A percentile compares a stretch with the other conserved stretches of the same genome.
Conservation (phyloP, 2,888 invertebrate genomes). For the Pseudanteris insignis region DNA sequence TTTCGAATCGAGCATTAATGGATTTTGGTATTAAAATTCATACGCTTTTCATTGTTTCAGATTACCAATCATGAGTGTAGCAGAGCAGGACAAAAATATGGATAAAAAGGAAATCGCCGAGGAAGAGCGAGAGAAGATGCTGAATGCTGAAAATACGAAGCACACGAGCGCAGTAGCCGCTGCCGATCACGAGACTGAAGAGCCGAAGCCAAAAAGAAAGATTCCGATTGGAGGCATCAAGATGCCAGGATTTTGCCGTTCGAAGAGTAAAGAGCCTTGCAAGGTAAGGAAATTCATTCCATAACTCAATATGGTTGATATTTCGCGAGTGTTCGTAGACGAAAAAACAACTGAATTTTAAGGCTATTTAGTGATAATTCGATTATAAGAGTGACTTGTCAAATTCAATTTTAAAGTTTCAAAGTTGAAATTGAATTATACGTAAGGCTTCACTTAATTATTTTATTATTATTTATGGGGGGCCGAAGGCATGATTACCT, state of each 20-base stretch:
- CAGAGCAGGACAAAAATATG: slow-evolving; percentile 55
- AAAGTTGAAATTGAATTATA: too few relatives aligned
- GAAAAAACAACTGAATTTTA: too few relatives aligned
- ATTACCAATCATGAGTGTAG: slow-evolving; percentile 50
- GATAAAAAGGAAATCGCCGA: slow-evolving; percentile 64
- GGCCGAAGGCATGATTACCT: too few relatives aligned
- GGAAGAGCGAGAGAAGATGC: slow-evolving; percentile 71
- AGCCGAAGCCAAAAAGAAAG: slow-evolving; percentile 73
- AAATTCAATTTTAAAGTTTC: too few relatives aligned
- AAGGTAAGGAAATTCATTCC: slow-evolving; percentile 74
- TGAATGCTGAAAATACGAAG: slow-evolving; percentile 73
- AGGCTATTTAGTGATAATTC: too few relatives aligned
- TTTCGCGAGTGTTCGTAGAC: too few relatives aligned
- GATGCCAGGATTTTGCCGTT: slow-evolving; percentile 86
- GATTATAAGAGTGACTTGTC: slow-evolving; percentile 7
- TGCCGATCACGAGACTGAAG: slow-evolving; percentile 66
- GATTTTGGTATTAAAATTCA: too few relatives aligned
- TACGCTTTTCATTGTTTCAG: slow-evolving; percentile 22
- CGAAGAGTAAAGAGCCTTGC: slow-evolving; percentile 77
- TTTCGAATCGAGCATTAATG: not conserved
- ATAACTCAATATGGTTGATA: too few relatives aligned
- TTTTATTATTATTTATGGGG: too few relatives aligned
- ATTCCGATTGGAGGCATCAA: slow-evolving; percentile 89
- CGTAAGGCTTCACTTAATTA: too few relatives aligned
- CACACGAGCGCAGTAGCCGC: slow-evolving; percentile 67